phyloP scores from a whole-genome alignment of 2,797 vertebrate species.

The Psittacula derbiana region DNA sequence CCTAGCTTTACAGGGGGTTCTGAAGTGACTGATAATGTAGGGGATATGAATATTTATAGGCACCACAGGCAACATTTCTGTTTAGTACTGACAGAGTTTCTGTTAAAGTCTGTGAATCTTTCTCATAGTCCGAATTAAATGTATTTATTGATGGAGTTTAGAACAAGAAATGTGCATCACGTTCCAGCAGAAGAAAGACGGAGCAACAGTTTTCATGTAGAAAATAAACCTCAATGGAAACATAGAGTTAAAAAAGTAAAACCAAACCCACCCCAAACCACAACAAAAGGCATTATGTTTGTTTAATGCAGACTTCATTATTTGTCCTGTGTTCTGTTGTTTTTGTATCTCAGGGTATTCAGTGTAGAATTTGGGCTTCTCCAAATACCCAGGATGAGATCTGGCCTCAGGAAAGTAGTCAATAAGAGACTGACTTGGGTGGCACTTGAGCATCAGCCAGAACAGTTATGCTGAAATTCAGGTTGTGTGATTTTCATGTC shows the following conservation, averaged over 20 bases:
- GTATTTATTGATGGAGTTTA: not conserved
- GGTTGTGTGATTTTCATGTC: not conserved
- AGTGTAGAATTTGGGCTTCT: not conserved
- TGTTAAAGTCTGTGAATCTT: not conserved
- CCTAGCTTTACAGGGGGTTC: not conserved
- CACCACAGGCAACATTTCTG: not conserved
- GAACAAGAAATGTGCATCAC: not conserved
- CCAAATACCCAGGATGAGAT: not conserved
- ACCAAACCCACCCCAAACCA: not conserved
- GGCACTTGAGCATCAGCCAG: not conserved
- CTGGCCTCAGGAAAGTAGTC: not conserved
- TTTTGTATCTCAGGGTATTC: not conserved
- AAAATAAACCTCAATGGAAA: not conserved
- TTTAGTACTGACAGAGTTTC: not conserved
- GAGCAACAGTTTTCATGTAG: not conserved
- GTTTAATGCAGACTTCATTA: not conserved
- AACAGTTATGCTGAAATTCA: not conserved
- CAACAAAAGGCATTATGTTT: not conserved
- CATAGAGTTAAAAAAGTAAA: not conserved
- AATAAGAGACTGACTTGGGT: not conserved
- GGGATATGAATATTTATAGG: not conserved
- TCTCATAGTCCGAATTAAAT: not conserved
- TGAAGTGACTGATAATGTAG: not conserved
- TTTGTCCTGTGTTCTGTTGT: not conserved
- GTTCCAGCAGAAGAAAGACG: not conserved